Evolutionary conservation across 2,888 invertebrate genomes (phyloP).

Genomic region (Nephrotoma appendiculata): DNA sequence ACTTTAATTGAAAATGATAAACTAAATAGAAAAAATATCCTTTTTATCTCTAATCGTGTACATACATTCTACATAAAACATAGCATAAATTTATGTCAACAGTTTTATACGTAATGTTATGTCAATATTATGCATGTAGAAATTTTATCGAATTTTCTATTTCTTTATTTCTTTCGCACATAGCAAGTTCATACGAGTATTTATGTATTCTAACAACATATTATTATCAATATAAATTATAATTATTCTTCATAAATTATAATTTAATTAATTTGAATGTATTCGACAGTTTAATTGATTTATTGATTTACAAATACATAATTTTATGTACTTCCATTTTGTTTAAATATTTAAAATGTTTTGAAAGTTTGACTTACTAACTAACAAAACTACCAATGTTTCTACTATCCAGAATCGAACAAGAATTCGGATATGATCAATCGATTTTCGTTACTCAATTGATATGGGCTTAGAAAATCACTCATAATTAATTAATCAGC

Average conservation of each 20-base stretch:
- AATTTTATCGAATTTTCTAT: background rate
- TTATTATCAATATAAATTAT: background rate
- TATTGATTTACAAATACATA: background rate
- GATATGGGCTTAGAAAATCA: no score
- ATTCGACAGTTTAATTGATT: background rate
- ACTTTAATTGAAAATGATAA: background rate
- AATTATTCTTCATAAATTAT: background rate
- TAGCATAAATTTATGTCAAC: background rate
- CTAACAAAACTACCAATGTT: background rate
- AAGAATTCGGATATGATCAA: no score
- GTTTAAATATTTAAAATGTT: background rate
- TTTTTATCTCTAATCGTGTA: background rate
- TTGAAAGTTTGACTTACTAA: background rate
- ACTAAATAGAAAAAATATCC: background rate
- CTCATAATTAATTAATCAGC: no score
- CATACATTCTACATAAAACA: background rate
- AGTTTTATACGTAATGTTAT: background rate
- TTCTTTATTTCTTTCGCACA: background rate
- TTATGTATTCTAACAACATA: background rate
- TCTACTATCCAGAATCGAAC: no score
- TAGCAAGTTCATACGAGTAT: background rate
- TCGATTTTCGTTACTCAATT: no score
- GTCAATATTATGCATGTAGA: background rate
- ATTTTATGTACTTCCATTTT: background rate
- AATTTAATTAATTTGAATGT: background rate